Conservation (phyloP, 2,888 invertebrate species). For the Chrysodeixis includens region DNA sequence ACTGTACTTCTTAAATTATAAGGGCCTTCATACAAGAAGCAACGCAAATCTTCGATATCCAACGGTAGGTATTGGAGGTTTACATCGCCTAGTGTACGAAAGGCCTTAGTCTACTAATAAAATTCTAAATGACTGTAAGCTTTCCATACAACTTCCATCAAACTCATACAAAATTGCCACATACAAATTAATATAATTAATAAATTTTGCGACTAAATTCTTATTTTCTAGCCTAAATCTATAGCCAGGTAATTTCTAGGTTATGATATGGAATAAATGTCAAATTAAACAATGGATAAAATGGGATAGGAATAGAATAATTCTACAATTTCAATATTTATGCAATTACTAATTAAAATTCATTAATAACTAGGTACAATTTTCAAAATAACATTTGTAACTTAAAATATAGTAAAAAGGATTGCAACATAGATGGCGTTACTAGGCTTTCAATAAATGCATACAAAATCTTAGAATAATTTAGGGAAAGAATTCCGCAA, state of each 20-base stretch:
- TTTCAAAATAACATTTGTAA: neutral
- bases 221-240: slow-evolving; percentile 27
- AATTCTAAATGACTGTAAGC: slow-evolving; percentile 13
- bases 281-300: slow-evolving; percentile 28
- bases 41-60: too few relatives aligned
- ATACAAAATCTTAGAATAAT: neutral
- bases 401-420: neutral
- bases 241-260: slow-evolving; percentile 24
- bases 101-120: neutral
- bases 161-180: slow-evolving; percentile 25
- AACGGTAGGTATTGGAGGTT: too few relatives aligned
- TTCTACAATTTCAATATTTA: neutral
- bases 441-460: neutral
- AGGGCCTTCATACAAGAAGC: too few relatives aligned
- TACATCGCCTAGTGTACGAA: too few relatives aligned
- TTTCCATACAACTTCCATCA: slow-evolving; percentile 1
- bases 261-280: slow-evolving; percentile 28
- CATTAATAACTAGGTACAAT: neutral
- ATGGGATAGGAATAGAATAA: neutral
- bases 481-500: neutral
- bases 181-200: slow-evolving; percentile 19
- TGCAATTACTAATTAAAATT: slow-evolving; percentile 9
- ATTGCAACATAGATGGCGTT: neutral
- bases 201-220: slow-evolving; percentile 37
- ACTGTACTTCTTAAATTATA: slow-evolving; percentile 14